These are phyloP conservation scores for Limosa lapponica DNA, from an alignment of 2,797 vertebrate genomes.

Conservation along the genomic window DNA sequence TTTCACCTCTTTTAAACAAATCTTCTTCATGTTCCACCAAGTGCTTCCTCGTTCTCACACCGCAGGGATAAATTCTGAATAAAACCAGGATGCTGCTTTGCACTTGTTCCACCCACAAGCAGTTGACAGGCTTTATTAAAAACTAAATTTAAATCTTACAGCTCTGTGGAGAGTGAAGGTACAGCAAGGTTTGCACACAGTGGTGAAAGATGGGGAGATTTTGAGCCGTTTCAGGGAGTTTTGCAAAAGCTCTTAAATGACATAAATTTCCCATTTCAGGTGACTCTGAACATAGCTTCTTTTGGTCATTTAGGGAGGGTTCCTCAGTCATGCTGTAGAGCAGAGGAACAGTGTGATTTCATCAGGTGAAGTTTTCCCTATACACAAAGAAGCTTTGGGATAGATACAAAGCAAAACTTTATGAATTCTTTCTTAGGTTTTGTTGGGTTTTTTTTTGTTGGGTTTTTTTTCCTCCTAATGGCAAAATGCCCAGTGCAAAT, in stretches of 20 bases:
- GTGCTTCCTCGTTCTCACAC: not conserved
- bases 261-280: not conserved
- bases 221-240: not conserved
- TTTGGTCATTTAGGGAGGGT: not conserved
- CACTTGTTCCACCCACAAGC: not conserved
- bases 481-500: constrained; percentile 35
- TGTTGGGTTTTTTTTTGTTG: not conserved
- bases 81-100: not conserved
- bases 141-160: not conserved
- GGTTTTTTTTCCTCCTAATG: not conserved
- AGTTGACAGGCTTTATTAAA: not conserved
- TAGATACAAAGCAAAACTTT: not conserved
- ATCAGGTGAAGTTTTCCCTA: not conserved
- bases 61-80: not conserved
- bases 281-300: not conserved
- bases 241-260: not conserved
- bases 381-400: not conserved
- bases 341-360: not conserved
- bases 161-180: not conserved
- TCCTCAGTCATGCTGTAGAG: not conserved
- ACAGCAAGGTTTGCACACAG: not conserved
- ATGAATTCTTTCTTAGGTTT: not conserved
- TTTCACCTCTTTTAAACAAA: constrained; percentile 1
- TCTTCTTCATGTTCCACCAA: constrained; percentile 29
- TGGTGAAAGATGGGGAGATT: not conserved